phyloP scores from a whole-genome alignment of 2,888 invertebrate species.

The Stenoptilia bipunctidactyla region DNA sequence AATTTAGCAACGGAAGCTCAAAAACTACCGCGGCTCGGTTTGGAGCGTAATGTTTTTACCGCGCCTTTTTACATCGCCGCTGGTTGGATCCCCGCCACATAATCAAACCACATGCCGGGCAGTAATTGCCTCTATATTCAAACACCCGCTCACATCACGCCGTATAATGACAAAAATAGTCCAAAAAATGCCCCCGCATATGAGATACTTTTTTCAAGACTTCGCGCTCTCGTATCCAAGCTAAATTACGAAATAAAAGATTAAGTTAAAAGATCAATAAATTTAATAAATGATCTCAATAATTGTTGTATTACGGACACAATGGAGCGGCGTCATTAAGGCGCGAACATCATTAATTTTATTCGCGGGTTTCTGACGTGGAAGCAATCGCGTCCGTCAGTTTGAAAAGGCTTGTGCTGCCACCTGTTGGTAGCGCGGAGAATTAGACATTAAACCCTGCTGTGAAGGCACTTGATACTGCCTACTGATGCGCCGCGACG shows the following conservation, averaged over 20 bases:
- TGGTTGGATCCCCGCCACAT: conserved; percentile 59
- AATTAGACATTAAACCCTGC: conserved; percentile 62
- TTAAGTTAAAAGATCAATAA: conserved; percentile 72
- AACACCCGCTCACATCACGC: conserved; percentile 67
- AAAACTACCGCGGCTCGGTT: conserved; percentile 50
- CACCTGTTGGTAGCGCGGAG: conserved; percentile 70
- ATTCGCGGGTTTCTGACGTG: conserved; percentile 68
- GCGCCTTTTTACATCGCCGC: conserved; percentile 53
- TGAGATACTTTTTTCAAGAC: conserved; percentile 64
- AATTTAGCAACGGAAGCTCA: conserved; percentile 67
- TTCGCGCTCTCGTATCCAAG: conserved; percentile 65
- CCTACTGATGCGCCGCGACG: neutral
- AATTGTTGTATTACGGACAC: conserved; percentile 71
- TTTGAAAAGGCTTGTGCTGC: conserved; percentile 63
- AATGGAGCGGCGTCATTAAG: conserved; percentile 71
- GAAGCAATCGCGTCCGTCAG: conserved; percentile 70
- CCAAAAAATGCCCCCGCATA: conserved; percentile 66
- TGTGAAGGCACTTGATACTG: conserved; percentile 53
- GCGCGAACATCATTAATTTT: conserved; percentile 71
- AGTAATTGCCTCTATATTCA: conserved; percentile 70
- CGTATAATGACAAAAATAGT: conserved; percentile 72
- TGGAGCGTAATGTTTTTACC: conserved; percentile 49
- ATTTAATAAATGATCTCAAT: conserved; percentile 72
- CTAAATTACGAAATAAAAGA: conserved; percentile 72
- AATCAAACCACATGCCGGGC: conserved; percentile 70